Percentiles rank a stretch among this genome's conserved stretches.
These are phyloP conservation scores for Empidonax traillii DNA, from an alignment of 2,113 vertebrate genomes.

Conservation along the genomic window DNA sequence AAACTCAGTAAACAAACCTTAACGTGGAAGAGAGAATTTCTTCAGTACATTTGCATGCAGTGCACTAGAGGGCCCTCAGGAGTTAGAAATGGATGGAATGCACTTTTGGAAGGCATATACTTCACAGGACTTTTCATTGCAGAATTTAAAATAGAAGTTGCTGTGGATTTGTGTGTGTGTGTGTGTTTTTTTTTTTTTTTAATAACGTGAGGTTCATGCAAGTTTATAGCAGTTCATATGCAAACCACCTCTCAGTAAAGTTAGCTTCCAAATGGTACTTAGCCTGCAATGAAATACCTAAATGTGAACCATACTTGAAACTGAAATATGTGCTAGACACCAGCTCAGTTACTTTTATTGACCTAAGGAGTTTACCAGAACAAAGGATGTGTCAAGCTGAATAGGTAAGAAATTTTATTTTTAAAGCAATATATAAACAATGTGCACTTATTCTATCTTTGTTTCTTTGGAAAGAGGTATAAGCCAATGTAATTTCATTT, in stretches of 20 bases:
- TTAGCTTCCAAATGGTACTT: constrained; percentile 34
- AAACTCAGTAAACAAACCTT: not conserved
- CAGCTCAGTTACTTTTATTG: constrained; percentile 62
- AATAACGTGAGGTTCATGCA: not conserved
- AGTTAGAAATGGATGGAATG: constrained; percentile 63
- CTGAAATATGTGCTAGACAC: constrained; percentile 48
- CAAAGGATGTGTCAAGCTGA: constrained; percentile 40
- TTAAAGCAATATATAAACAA: not conserved
- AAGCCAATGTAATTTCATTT: not conserved
- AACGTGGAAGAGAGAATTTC: not conserved
- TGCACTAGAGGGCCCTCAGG: constrained; percentile 76
- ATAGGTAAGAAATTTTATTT: constrained; percentile 67
- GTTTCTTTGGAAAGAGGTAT: not conserved
- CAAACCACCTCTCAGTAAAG: constrained; percentile 5
- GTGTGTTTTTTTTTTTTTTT: not conserved
- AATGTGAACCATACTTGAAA: constrained; percentile 38
- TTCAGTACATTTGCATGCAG: constrained; percentile 6
- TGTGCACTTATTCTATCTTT: not conserved
- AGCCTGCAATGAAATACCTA: constrained; percentile 41
- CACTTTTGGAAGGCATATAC: constrained; percentile 47
- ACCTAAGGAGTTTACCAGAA: constrained; percentile 57
- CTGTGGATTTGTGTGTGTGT: not conserved
- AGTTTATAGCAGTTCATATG: constrained; percentile 23
- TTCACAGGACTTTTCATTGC: constrained; percentile 53
- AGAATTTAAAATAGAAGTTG: constrained; percentile 71